These are phyloP conservation scores for Centrocercus urophasianus DNA, from an alignment of 2,113 vertebrate genomes.

Conservation along the genomic window DNA sequence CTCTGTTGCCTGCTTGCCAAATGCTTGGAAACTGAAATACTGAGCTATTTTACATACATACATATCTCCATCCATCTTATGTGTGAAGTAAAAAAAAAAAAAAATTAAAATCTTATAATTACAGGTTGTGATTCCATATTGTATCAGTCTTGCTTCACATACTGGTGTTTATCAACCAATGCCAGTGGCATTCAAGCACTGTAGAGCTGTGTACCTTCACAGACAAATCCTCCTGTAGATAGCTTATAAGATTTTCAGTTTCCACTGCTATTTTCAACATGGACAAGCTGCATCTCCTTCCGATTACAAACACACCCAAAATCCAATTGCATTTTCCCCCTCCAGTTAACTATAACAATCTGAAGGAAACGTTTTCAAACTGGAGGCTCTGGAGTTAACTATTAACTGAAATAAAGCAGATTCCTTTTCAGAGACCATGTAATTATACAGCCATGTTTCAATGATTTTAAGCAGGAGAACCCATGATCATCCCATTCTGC, in stretches of 20 bases:
- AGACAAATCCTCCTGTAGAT: background rate
- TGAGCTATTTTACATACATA: too few species aligned
- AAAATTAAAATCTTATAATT: fast-evolving
- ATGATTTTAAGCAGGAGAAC: background rate
- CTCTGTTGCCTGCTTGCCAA: background rate
- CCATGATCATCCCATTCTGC: fast-evolving
- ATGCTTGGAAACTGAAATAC: background rate
- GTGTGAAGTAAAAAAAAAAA: background rate
- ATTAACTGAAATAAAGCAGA: background rate
- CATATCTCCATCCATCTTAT: background rate
- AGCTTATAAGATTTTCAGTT: background rate
- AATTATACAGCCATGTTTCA: background rate
- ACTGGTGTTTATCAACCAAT: background rate
- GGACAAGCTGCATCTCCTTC: background rate
- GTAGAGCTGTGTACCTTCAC: background rate
- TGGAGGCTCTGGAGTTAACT: background rate
- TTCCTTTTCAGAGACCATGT: background rate
- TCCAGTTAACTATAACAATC: background rate
- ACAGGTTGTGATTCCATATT: background rate
- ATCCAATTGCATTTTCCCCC: fast-evolving
- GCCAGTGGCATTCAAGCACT: background rate
- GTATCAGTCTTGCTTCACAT: background rate
- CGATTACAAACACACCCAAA: background rate
- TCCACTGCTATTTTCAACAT: background rate
- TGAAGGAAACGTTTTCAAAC: background rate